Base-by-base conservation (phyloP, 1,140 invertebrate genomes). In the Trachymyrmex septentrionalis region DNA sequence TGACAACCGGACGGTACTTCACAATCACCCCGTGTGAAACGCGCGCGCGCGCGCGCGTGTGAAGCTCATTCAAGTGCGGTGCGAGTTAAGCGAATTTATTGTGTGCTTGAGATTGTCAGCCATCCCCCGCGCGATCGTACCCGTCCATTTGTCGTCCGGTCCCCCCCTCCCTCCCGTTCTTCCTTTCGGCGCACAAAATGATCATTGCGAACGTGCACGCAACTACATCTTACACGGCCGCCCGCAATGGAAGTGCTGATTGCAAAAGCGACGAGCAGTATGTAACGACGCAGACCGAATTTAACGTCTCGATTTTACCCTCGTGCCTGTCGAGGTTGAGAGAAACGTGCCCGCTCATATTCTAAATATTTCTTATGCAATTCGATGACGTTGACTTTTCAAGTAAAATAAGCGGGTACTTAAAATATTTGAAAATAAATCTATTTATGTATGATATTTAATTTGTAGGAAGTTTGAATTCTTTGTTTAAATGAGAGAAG, bases 11-110 rank as follows among this genome's bases (percentile, higher is more conserved):
- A 84, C 69, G 80, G 69, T 84, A 84, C 69, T 84, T 84, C 69
- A 84, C 69, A 69, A 38, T 75, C 85, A 78, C 14, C 50, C 55
- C 44, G 71, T 86, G 66, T 57, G 86, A 86, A 80, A 53, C 72
- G 72, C n/a, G 53, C 50, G 44, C 72, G 72, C n/a, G 53, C 50
- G 44, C 44, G 55, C 73, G 34, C 80, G 71, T 66, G 61, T 86
- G 85, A 86, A 69, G 73, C 73, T 80, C 85, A 71, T 87, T 80
- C 72, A 76, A 87, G 63, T 63, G 50, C 76, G 76, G 48, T 87
- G 24, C 69, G 81, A 87, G 59, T 87, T 77, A 67, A 87, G 82
- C 67, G 59, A 86, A 85, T 87, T 86, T 86, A 71, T 86, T 71
- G 55, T 72, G 48, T 53, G 53, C 55, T 80, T 80, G 66, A 57